Evolutionary conservation across 2,888 invertebrate genomes (phyloP).

Genomic region (Shargacucullia verbasci): DNA sequence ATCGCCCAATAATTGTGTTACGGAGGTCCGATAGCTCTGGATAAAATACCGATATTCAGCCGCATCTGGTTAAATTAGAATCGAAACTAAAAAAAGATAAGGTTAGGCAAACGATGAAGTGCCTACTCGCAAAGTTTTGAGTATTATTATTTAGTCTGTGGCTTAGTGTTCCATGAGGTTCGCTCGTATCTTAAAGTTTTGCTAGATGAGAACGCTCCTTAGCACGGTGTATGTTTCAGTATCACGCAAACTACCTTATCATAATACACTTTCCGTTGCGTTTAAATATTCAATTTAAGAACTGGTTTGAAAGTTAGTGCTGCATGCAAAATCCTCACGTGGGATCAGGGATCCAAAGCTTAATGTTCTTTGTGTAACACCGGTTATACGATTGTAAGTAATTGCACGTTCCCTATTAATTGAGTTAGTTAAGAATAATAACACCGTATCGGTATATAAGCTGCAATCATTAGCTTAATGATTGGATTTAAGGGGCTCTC

Average conservation of each 20-base stretch:
- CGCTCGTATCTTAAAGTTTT: slow-evolving; percentile 16
- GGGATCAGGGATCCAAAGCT: slow-evolving; percentile 36
- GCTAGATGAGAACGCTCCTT: slow-evolving; percentile 30
- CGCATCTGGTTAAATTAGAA: too few species aligned
- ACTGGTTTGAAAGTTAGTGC: slow-evolving; percentile 49
- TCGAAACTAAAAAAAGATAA: too few species aligned
- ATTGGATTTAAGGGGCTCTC: slow-evolving; percentile 66
- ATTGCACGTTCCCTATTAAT: slow-evolving; percentile 70
- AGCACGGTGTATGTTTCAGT: slow-evolving; percentile 35
- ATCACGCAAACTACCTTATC: slow-evolving; percentile 67
- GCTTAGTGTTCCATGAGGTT: background rate
- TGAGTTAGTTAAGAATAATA: slow-evolving; percentile 76
- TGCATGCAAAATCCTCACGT: slow-evolving; percentile 40
- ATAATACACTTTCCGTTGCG: slow-evolving; percentile 64
- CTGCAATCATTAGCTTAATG: slow-evolving; percentile 76
- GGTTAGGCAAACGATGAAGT: too few species aligned
- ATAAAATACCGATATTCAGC: too few species aligned
- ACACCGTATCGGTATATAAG: slow-evolving; percentile 74
- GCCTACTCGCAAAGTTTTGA: too few species aligned
- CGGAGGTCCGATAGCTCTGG: too few species aligned
- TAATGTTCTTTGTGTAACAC: slow-evolving; percentile 41
- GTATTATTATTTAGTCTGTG: background rate
- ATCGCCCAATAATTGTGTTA: too few species aligned
- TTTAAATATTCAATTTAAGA: slow-evolving; percentile 68
- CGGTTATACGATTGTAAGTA: slow-evolving; percentile 49